Percentiles rank a stretch among this genome's conserved stretches.
phyloP scores from a whole-genome alignment of 2,888 invertebrate genomes.

The Metopia argyrocephala region DNA sequence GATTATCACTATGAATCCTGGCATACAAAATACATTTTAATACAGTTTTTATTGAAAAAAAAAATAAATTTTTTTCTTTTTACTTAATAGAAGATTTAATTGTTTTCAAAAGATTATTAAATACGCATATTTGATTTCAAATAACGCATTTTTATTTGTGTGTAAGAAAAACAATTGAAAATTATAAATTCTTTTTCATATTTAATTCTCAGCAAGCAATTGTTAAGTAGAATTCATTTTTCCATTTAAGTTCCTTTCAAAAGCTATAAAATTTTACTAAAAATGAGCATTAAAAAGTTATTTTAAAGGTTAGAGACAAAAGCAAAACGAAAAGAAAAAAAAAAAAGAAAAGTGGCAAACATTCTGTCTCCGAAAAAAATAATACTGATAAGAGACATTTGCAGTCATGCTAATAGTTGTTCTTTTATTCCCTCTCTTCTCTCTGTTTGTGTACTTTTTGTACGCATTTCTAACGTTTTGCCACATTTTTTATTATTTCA shows the following conservation, averaged over 20 bases:
- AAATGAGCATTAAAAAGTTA: constrained; percentile 24
- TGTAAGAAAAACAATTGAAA: no score
- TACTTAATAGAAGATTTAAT: no score
- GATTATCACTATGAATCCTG: constrained; percentile 52
- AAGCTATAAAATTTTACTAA: constrained; percentile 37
- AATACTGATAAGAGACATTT: constrained; percentile 61
- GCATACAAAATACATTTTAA: no score
- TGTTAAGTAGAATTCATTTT: no score
- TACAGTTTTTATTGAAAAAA: no score
- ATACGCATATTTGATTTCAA: no score
- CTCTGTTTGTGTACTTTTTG: neutral
- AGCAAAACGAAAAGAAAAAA: neutral
- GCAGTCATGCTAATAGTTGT: constrained; percentile 61
- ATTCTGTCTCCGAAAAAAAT: constrained; percentile 8
- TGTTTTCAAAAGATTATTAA: no score
- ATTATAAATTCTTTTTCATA: no score
- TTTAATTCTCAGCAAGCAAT: no score
- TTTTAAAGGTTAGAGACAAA: constrained; percentile 23
- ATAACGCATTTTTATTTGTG: no score
- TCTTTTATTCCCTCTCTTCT: constrained; percentile 37
- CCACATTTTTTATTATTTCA: constrained; percentile 33
- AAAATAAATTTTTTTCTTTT: neutral
- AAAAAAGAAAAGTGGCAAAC: neutral
- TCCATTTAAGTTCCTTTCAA: no score
- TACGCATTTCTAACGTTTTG: constrained; percentile 51